Base-by-base conservation (phyloP, 2,888 invertebrate genomes). In the Nemotelus nigrinus region DNA sequence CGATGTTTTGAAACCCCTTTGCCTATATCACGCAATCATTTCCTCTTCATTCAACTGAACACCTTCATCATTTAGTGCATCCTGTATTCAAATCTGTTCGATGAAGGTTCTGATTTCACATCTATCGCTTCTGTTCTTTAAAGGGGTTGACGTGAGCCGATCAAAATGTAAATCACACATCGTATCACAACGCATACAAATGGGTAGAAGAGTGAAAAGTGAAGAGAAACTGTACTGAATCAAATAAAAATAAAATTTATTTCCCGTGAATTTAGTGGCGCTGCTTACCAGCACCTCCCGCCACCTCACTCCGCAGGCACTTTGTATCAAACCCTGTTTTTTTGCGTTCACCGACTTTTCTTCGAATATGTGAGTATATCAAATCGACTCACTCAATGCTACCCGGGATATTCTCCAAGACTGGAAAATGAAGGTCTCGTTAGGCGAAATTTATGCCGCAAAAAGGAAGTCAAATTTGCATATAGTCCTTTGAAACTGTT, bases 191-290 rank as follows among this genome's bases (percentile, higher is more conserved):
- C 25, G 25, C 25, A 41, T 60, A 60, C n/a, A 67, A 67, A 67
- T 67, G 67, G 8, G 47, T n/a, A 67, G 67, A 67, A 47, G 47
- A 67, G 67, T 41, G 39, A 60, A 60, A 60, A 25, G 45, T 70
- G 45, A 72, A 72, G 47, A 57, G 58, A 72, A 72, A 72, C 47
- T 57, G 25, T 44, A 44, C 57, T 43, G 58, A 72, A 57, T 57
- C 57, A 58, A 57, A 72, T 72, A 72, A 44, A 72, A 57, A 72
- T 72, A 72, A 72, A 72, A 72, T 72, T 72, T 72, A 72, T 72
- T 72, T 71, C 58, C 58, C 71, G 58, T 72, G 71, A 72, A 57
- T 57, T 44, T 72, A 25, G 43, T 48, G 2, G 25, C 25, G 67
- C n/a, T 48, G 48, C 48, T 57, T 60, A 60, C 60, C 43, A 7